Evolutionary conservation across 2,113 vertebrate genomes (phyloP), one percentile per base, ranked within the genome.

Genomic region (Sigmodon hispidus): DNA sequence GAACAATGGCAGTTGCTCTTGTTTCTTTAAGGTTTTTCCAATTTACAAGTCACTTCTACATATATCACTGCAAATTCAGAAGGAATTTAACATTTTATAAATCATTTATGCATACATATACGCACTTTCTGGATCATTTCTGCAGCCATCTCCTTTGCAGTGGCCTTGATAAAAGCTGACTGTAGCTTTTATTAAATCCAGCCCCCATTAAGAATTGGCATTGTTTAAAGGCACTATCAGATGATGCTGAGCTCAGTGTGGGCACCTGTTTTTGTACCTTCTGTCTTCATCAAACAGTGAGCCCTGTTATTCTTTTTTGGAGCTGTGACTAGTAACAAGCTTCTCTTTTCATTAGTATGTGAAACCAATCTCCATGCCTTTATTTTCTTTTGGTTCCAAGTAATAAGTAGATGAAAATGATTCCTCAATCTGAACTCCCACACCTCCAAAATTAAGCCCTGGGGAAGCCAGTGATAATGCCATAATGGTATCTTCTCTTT

Each of bases 141-240:
- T 89, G 43, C 13, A 81, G 45, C n/a, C 11, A 61, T 95, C 75
- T 95, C 86, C 90, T 97, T 95, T 92, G 26, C 52, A 86, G 67
- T 94, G 91, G 84, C 93, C 95, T 96, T 95, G 92, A 94, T 94
- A 97, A 97, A 96, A 96, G 97, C 96, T 97, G 96, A 97, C 91
- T 67, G n/a, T 70, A 43, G 80, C 22, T 88, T 96, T 96, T 94
- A 90, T 95, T 92, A 95, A 96, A 94, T 50, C 80, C 88, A 95
- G 34, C 50, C 29, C 70, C 93, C 94, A 97, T 97, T 96, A 97
- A 86, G 85, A 87, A 57, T 94, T 98, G 97, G 96, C 96, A 94
- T 92, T 97, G 93, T 91, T 75, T 83, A 81, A 95, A 90, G 88
- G 76, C 87, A 87, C 93, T 90, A 80, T 97, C 80, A 77, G 43